Percentiles rank a stretch among this genome's conserved stretches.
phyloP scores from a whole-genome alignment of 2,113 vertebrate genomes.

The Laterallus jamaicensis region DNA sequence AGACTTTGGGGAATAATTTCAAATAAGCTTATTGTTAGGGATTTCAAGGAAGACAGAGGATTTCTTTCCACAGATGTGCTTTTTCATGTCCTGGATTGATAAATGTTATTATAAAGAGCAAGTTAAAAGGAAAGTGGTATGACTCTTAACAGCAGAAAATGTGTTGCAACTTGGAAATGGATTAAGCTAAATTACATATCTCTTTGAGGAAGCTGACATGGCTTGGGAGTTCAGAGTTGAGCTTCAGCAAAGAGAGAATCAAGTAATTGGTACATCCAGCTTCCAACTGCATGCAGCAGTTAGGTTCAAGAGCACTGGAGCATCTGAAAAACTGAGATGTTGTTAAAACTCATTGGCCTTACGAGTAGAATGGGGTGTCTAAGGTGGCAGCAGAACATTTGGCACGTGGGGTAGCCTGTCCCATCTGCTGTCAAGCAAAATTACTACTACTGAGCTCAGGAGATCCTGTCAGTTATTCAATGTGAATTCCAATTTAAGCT shows the following conservation, averaged over 20 bases:
- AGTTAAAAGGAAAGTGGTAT: constrained; percentile 54
- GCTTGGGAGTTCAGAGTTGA: background rate
- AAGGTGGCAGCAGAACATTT: background rate
- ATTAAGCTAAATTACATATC: background rate
- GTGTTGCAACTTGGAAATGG: background rate
- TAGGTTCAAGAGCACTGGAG: background rate
- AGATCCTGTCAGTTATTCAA: background rate
- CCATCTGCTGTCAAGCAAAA: background rate
- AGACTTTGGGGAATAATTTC: constrained; percentile 21
- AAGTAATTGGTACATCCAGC: background rate
- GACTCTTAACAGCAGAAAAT: background rate
- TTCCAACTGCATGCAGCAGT: background rate
- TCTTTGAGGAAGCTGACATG: background rate
- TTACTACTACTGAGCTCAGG: background rate
- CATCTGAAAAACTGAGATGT: background rate
- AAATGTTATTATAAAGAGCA: constrained; percentile 36
- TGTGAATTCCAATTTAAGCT: background rate
- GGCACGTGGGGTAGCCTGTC: background rate
- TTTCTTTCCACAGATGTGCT: constrained; percentile 34
- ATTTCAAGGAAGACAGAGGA: constrained; percentile 51
- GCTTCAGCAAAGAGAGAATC: background rate
- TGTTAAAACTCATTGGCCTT: background rate
- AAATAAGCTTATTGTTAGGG: constrained; percentile 43
- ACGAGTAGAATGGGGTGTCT: background rate
- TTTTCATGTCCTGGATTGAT: constrained; percentile 39